Conservation (phyloP, 2,113 vertebrate genomes). For the Crotalus horridus region DNA sequence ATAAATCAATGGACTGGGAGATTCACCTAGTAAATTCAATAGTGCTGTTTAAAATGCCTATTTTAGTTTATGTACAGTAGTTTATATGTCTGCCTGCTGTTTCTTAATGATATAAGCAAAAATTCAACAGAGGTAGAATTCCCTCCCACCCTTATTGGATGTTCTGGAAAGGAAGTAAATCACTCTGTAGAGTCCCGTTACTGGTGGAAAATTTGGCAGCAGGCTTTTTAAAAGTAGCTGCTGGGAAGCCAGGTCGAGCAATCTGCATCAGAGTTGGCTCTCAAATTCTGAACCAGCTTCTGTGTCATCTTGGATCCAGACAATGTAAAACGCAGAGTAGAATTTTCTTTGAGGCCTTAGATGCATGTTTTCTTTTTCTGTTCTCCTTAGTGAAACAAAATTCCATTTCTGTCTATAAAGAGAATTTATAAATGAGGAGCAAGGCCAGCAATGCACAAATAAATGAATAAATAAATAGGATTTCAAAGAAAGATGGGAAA, state of each 20-base stretch:
- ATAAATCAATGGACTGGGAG: background rate
- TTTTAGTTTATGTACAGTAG: background rate
- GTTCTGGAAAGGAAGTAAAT: background rate
- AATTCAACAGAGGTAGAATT: background rate
- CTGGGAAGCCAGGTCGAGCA: background rate
- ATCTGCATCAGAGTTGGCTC: background rate
- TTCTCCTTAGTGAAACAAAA: background rate
- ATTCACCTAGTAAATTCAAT: background rate
- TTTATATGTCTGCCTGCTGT: background rate
- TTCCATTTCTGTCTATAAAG: background rate
- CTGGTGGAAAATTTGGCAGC: background rate
- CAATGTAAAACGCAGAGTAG: background rate
- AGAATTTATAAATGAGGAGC: background rate
- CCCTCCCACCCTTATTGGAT: background rate
- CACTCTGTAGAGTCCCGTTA: background rate
- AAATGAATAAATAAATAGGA: background rate
- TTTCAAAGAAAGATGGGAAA: constrained; percentile 7
- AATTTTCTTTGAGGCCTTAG: background rate
- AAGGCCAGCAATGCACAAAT: background rate
- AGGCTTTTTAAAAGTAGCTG: background rate
- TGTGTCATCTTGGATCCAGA: background rate
- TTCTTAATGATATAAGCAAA: background rate
- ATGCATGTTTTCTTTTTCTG: background rate
- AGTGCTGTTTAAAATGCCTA: background rate
- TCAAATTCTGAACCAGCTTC: background rate